Conservation (phyloP, 2,113 vertebrate species). For the Oreocharis arfaki region DNA sequence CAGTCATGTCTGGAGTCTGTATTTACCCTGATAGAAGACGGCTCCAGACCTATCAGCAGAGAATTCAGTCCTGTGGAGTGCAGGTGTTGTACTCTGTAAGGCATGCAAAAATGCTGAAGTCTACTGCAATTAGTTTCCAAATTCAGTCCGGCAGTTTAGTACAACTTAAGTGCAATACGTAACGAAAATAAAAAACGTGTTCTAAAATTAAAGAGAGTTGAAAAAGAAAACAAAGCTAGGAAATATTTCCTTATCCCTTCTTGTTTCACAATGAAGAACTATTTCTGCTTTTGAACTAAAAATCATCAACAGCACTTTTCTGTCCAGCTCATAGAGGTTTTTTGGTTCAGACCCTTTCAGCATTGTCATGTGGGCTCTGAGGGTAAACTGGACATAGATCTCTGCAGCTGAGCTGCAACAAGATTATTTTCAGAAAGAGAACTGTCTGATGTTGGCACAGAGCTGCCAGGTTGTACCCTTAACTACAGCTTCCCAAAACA, state of each 20-base stretch:
- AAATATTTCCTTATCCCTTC: neutral
- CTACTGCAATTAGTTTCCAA: neutral
- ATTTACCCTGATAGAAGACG: neutral
- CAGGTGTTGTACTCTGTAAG: neutral
- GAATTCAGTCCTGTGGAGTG: neutral
- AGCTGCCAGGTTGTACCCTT: neutral
- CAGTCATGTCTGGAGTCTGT: neutral
- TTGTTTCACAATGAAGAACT: neutral
- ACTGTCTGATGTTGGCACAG: neutral
- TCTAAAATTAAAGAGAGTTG: neutral
- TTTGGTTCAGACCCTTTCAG: neutral
- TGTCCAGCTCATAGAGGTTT: neutral
- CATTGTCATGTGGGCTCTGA: fast-evolving
- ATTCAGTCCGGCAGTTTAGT: neutral
- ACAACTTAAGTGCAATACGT: neutral
- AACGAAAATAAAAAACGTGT: neutral
- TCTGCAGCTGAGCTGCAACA: neutral
- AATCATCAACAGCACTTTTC: neutral
- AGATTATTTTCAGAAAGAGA: neutral
- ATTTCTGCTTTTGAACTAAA: neutral
- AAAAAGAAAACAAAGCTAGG: neutral
- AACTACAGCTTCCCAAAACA: neutral
- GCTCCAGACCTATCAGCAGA: neutral
- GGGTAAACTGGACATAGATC: neutral
- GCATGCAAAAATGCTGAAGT: neutral